Evolutionary conservation across 2,888 invertebrate species (phyloP), one percentile per base, ranked within the genome.

Genomic region (Pseudeuparius sepicola): DNA sequence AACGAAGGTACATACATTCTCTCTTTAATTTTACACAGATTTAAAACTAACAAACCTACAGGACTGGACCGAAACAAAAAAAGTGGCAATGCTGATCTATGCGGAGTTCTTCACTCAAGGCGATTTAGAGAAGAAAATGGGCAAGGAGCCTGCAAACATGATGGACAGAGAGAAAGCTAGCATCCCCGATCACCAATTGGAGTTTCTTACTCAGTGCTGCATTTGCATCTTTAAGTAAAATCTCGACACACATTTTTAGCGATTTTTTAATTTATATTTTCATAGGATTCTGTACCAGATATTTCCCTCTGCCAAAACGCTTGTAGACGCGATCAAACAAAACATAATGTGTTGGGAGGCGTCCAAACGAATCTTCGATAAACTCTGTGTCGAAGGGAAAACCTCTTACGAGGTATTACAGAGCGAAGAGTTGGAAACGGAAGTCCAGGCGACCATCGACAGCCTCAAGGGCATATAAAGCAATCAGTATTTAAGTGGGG

Each of bases 81-180:
- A 61, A 44, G 65, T 66, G 13, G 68, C 69, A 14, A 46, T 53
- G 31, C 38, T 54, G 30, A 52, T 61, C 24, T 76, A 88, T 53
- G 71, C 78, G 31, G 90, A 90, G 64, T 90, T 88, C 62, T 89
- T 89, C 65, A 75, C 74, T 28, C 86, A 88, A 67, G 87, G 88
- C 3, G 89, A 89, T 55, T 63, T 79, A 49, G 88, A 89, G 61
- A 83, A 81, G 59, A 73, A 77, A 36, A 74, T 82, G 64, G 87
- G 87, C 0, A 72, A 72, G 16, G 64, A 71, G 17, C 84, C 87
- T 0, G 59, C 68, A 20, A 70, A 72, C 51, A 83, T 81, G 74
- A 84, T 86, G 83, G 86, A 89, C 56, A 65, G 83, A 11, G 81
- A 86, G 45, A 75, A 75, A 53, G 87, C 84, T 16, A 75, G 76